Evolutionary conservation across 2,113 vertebrate species (phyloP), one percentile per base, ranked within the genome.

Genomic region (Recurvirostra avosetta): DNA sequence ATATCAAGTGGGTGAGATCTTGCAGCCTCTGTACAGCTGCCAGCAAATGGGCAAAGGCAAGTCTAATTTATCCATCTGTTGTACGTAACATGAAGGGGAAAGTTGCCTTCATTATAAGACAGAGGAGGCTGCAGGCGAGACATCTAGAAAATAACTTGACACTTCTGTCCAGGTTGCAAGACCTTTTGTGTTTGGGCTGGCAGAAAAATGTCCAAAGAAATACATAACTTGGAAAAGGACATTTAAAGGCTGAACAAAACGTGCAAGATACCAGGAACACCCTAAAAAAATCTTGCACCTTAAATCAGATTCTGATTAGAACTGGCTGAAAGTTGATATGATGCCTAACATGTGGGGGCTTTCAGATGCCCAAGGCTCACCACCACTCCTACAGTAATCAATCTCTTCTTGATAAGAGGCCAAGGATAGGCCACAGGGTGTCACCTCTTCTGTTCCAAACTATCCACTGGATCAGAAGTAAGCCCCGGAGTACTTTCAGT

Each of bases 291-390:
- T 25, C 6, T 36, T 65, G 30, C 38, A 45, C 67, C n/a, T 47
- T 73, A 77, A 83, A 53, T 53, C 55, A 66, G 61, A 32, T 58
- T 41, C 72, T 86, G 36, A 49, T 87, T 79, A 86, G 55, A 75
- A 70, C 30, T 38, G n/a, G 22, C 50, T 92, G 76, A 70, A 91
- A 68, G 67, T 5, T 81, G 53, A 53, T n/a, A 38, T 6, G 45
- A 83, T 59, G 15, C 40, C 62, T 61, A 36, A 65, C 0, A 1
- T 0, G 2, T 23, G 11, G 1, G 23, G 7, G 19, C 4, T 68
- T 43, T 62, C 68, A 53, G 55, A 70, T 74, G 59, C 25, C 58
- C 25, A 3, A 5, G 12, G 45, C 68, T 94, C 87, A 92, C 30
- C 47, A 62, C 10, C 34, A 36, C 40, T 58, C 14, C 41, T 49